Evolutionary conservation across 1,140 invertebrate genomes (phyloP), one percentile per base, ranked within the genome.

Genomic region (Caenorhabditis latens): DNA sequence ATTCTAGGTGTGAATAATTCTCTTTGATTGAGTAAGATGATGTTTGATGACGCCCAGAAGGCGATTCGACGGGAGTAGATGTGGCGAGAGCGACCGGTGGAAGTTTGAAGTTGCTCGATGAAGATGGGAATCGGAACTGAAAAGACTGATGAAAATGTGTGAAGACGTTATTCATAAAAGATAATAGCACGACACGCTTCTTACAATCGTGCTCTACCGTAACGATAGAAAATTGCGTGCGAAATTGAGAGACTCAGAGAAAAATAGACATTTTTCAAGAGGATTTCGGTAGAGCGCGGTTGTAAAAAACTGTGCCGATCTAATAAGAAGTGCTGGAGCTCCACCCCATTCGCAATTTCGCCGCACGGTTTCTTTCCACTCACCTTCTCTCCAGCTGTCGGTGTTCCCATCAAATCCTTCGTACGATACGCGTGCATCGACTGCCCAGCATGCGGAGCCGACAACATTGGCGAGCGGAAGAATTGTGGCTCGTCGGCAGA

Each of bases 381-480:
- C 16, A 53, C 50, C 50, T 71, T 71, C n/a, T 71, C 65, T n/a
- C 65, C 65, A n/a, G 65, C 65, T 6, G 65, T 71, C n/a, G 65
- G 65, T 19, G 65, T 71, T 46, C 65, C 65, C 65, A 71, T 16
- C 14, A 71, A 19, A 46, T 71, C 65, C 4, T 71, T 71, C 19
- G 65, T 16, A 19, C 65, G 21, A 21, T 71, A 71, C 16, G 42
- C 65, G n/a, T 71, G 65, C 42, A 71, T 32, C 1, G 65, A 71
- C 46, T 71, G 65, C 6, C 65, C 65, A 16, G 65, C 65, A 46
- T 71, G 65, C 16, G 65, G 65, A 48, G 65, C 65, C 7, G 65
- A 32, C 11, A 71, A 42, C 19, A 42, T 71, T 9, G 65, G 65
- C 4, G 65, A 71, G 8, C 65, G 65, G 65, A 71, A 71, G 43